phyloP scores from a whole-genome alignment of 2,797 vertebrate species.

The Phoebastria nigripes region DNA sequence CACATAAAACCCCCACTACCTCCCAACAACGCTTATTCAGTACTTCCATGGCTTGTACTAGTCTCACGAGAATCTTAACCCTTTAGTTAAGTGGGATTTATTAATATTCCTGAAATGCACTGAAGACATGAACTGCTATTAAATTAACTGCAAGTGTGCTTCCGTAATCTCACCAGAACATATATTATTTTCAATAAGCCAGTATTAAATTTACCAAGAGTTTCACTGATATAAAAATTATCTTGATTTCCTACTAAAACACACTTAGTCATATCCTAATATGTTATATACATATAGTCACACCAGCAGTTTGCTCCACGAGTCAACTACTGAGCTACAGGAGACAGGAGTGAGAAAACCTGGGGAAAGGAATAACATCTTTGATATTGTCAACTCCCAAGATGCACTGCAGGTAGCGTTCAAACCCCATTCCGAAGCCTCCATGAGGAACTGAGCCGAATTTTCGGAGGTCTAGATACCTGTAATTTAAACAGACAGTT shows the following conservation, averaged over 20 bases:
- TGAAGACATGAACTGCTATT: background rate
- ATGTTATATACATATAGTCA: background rate
- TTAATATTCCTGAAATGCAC: background rate
- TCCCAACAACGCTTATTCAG: background rate
- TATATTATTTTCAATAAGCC: background rate
- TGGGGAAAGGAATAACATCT: slow-evolving; percentile 93
- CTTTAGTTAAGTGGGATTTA: slow-evolving; percentile 20
- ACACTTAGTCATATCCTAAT: background rate
- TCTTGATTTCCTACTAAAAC: background rate
- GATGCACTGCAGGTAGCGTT: slow-evolving; percentile 91
- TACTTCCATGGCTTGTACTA: background rate
- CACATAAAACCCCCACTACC: background rate
- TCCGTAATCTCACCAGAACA: background rate
- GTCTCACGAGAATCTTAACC: background rate
- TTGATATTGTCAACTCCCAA: slow-evolving; percentile 95
- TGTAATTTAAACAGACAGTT: slow-evolving; percentile 67
- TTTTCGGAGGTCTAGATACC: slow-evolving; percentile 93
- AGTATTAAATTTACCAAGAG: background rate
- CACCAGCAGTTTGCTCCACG: background rate
- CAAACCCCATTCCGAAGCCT: slow-evolving; percentile 97
- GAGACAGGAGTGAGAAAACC: slow-evolving; percentile 89
- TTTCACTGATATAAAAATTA: background rate
- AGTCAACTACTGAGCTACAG: slow-evolving; percentile 70
- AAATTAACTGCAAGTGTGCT: background rate
- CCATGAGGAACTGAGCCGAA: slow-evolving; percentile 94